These are phyloP conservation scores for Drosophila falleni DNA, from an alignment of 2,888 invertebrate genomes.

Conservation along the genomic window DNA sequence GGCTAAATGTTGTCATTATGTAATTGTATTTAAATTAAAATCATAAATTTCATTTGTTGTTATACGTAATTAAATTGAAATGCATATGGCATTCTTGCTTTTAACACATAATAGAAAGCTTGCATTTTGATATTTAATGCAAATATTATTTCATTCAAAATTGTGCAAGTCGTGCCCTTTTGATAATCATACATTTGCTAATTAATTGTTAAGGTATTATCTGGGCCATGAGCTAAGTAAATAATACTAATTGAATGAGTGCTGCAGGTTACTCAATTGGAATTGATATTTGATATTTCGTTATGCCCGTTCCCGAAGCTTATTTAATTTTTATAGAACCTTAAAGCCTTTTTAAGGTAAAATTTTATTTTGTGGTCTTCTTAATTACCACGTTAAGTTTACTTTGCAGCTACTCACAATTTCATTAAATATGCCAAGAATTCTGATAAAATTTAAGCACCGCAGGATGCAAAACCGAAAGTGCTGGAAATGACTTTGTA, in stretches of 20 bases:
- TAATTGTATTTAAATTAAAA: neutral
- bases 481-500: constrained; percentile 42
- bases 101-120: neutral
- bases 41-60: neutral
- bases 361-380: neutral
- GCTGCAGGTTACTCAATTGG: neutral
- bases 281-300: neutral
- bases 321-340: neutral
- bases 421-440: constrained; percentile 39
- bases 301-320: neutral
- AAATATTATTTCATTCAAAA: constrained; percentile 10
- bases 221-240: constrained; percentile 18
- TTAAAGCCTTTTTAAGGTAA: neutral
- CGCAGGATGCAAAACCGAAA: constrained; percentile 40
- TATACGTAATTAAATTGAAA: neutral
- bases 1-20: neutral
- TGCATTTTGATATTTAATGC: neutral
- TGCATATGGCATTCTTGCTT: neutral
- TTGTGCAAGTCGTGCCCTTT: constrained; percentile 6
- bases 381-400: constrained; percentile 35
- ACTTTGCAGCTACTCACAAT: constrained; percentile 29
- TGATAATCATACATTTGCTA: constrained; percentile 9
- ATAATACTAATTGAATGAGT: constrained; percentile 15
- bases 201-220: constrained; percentile 17
- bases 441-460: constrained; percentile 54